Evolutionary conservation across 2,888 invertebrate species (phyloP), one percentile per base, ranked within the genome.

Genomic region (Hedya salicella): DNA sequence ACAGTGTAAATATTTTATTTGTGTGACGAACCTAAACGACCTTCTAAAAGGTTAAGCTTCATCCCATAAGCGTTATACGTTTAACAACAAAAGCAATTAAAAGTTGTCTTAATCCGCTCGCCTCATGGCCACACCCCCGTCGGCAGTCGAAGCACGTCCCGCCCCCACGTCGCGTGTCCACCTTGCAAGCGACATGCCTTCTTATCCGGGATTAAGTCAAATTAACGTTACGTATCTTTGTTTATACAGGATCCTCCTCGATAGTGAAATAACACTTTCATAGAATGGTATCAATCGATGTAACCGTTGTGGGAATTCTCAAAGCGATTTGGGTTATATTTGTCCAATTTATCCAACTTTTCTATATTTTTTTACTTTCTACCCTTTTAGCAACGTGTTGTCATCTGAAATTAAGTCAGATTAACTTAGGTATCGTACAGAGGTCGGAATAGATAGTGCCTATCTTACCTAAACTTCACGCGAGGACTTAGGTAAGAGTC

Each of bases 201-300:
- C 86, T 87, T 88, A 81, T 39, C 81, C 78, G 77, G 87, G 84
- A 89, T 89, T 89, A 90, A 86, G 79, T 83, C 77, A 86, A 87
- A 89, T 89, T 90, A 89, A 89, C 82, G 80, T 80, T 82, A 84
- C 85, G 82, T 86, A 81, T 84, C 82, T 85, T 85, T 88, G 82
- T 82, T 60, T 65, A 49, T 60, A 65, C 60, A 17, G 50, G 46
- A 48, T 54, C 39, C 49, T 40, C n/a, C 21, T 42, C 54, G 32
- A 66, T 61, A 54, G 32, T 46, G 39, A 60, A 19, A 52, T 59
- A 52, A 65, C 59, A 48, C 36, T 65, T 52, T 14, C 21, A 30
- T 66, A 49, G 48, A 54, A 52, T 14, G 25, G 19, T 30, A 25
- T 57, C 32, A 36, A 36, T 11, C 36, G 36, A 36, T 36, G 11